These are phyloP conservation scores for Venustaconcha ellipsiformis DNA, from an alignment of 1,140 invertebrate genomes.

Conservation along the genomic window DNA sequence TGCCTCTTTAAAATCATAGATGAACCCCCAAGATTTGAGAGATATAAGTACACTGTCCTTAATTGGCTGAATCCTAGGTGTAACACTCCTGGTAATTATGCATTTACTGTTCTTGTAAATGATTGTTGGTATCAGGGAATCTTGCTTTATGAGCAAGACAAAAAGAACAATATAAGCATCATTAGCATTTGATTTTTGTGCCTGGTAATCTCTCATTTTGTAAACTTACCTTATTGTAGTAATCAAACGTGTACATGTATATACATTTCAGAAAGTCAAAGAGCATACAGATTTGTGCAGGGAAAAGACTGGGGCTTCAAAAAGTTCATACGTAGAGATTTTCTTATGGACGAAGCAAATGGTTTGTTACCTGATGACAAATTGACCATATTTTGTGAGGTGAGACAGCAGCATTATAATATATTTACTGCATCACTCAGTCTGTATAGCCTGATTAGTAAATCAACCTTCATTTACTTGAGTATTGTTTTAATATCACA, in stretches of 20 bases:
- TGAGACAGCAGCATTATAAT: constrained; percentile 17
- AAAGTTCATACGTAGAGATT: constrained; percentile 98
- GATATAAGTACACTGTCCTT: no score
- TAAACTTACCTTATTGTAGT: not conserved
- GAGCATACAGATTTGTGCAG: constrained; percentile 98
- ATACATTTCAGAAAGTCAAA: constrained; percentile 78
- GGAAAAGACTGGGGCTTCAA: constrained; percentile 99
- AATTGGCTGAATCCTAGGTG: no score
- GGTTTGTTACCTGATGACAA: constrained; percentile 98
- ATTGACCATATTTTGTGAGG: constrained; percentile 98
- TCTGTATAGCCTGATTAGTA: no score
- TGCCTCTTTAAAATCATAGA: no score
- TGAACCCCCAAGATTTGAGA: no score
- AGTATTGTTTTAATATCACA: not conserved
- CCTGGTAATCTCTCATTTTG: not conserved
- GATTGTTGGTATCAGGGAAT: not conserved
- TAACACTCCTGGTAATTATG: no score
- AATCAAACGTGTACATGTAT: not conserved
- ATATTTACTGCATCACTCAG: no score
- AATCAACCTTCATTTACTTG: not conserved
- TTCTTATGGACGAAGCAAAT: constrained; percentile 97
- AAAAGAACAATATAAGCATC: not conserved
- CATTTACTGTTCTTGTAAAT: no score
- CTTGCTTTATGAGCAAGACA: not conserved
- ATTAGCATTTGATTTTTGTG: not conserved